A percentile compares a stretch with the other conserved stretches of the same genome.
phyloP scores from a whole-genome alignment of 1,140 invertebrate genomes.

The Pseudomyrmex dendroicus region DNA sequence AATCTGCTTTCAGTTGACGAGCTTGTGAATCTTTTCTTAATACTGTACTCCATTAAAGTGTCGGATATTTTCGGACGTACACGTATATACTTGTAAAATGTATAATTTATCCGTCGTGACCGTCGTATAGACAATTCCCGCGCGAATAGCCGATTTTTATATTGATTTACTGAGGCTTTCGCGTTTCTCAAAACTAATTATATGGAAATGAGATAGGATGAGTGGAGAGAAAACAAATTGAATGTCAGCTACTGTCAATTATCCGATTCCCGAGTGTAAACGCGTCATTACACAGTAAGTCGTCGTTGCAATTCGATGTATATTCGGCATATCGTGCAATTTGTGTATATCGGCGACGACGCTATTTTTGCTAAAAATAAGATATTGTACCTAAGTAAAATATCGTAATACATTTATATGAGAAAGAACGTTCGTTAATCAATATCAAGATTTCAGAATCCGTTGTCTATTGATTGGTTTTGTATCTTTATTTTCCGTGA shows the following conservation, averaged over 20 bases:
- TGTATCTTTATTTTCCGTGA: conserved; percentile 10
- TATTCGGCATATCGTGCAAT: too few relatives aligned
- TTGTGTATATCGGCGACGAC: background rate
- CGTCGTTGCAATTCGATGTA: background rate
- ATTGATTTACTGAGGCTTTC: background rate
- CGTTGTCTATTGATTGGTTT: background rate
- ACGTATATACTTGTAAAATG: background rate
- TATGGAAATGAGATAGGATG: background rate
- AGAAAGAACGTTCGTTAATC: background rate
- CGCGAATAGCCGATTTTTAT: background rate
- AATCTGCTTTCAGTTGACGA: conserved; percentile 45
- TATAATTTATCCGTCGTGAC: background rate
- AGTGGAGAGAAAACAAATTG: background rate
- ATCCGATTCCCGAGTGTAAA: background rate
- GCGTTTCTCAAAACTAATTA: background rate
- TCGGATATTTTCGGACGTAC: conserved; percentile 23
- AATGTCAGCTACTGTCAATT: background rate
- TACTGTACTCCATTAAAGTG: conserved; percentile 5
- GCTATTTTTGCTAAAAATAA: conserved; percentile 3
- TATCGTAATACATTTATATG: background rate
- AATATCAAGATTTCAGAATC: conserved; percentile 7
- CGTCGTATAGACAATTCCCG: background rate
- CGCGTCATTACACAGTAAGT: background rate
- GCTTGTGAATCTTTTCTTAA: conserved; percentile 35
- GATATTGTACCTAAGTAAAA: background rate